Conservation (phyloP, 2,888 invertebrate species). For the Melipona beecheii region DNA sequence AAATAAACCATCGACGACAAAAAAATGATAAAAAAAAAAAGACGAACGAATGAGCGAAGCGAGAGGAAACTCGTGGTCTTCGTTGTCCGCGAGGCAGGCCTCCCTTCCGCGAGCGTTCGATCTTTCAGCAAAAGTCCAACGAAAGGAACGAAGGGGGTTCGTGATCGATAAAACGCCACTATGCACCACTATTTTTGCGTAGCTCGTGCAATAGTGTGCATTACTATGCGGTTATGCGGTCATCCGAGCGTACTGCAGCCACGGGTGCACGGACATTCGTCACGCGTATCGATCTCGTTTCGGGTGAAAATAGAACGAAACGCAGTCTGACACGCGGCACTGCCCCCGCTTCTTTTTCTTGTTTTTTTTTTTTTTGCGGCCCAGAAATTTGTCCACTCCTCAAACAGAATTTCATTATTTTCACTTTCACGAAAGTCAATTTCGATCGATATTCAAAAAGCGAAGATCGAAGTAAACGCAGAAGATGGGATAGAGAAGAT, state of each 20-base stretch:
- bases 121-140: conserved; percentile 15
- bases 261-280: conserved; percentile 43
- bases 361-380: neutral
- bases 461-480: too few relatives aligned
- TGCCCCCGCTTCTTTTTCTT: neutral
- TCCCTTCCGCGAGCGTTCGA: neutral
- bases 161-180: conserved; percentile 42
- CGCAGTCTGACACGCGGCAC: conserved; percentile 23
- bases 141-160: neutral
- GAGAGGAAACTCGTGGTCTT: neutral
- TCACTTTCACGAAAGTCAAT: too few relatives aligned
- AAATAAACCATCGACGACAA: neutral
- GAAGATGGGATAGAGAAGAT: too few relatives aligned
- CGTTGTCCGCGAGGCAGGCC: too few relatives aligned
- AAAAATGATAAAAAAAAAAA: neutral
- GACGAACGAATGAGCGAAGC: neutral
- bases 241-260: conserved; percentile 38
- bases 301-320: conserved; percentile 54
- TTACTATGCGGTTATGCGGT: conserved; percentile 58
- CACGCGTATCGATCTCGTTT: conserved; percentile 52
- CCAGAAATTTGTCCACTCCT: neutral
- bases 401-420: too few relatives aligned
- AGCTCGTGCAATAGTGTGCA: conserved; percentile 34
- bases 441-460: too few relatives aligned
- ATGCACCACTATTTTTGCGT: conserved; percentile 41